Conservation (phyloP, 2,888 invertebrate genomes). For the Cantharis nigra region DNA sequence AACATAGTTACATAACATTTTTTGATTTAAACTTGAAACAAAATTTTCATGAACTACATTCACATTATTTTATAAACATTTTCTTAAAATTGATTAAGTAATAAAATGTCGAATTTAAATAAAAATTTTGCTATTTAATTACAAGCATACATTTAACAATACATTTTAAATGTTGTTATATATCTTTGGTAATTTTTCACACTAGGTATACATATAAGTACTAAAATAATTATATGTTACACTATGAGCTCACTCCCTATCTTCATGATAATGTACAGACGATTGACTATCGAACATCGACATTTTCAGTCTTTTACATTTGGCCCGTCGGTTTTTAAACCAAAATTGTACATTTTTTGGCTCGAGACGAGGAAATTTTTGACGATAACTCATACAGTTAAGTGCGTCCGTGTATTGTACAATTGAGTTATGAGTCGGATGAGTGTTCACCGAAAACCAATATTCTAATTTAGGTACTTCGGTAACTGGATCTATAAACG, state of each 20-base stretch:
- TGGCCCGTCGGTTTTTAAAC: constrained; percentile 98
- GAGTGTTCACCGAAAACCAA: constrained; percentile 97
- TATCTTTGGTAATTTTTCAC: constrained; percentile 4
- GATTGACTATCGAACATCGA: constrained; percentile 78
- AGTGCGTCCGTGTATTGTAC: constrained; percentile 97
- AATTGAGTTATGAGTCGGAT: constrained; percentile 97
- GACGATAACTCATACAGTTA: constrained; percentile 95
- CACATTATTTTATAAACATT: background rate
- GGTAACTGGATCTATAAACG: constrained; percentile 98
- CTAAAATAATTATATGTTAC: constrained; percentile 4
- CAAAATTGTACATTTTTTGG: constrained; percentile 99
- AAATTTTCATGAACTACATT: background rate
- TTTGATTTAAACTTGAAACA: background rate
- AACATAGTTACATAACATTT: constrained; percentile 19
- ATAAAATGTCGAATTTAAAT: background rate
- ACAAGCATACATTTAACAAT: background rate
- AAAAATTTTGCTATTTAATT: background rate
- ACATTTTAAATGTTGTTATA: background rate
- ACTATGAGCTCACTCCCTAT: constrained; percentile 57
- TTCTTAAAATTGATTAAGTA: background rate
- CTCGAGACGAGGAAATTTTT: constrained; percentile 97
- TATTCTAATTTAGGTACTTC: constrained; percentile 93
- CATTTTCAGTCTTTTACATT: constrained; percentile 95
- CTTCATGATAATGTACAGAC: constrained; percentile 66
- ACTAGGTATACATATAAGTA: constrained; percentile 19